phyloP scores from a whole-genome alignment of 2,113 vertebrate genomes.

The Pao palembangensis region DNA sequence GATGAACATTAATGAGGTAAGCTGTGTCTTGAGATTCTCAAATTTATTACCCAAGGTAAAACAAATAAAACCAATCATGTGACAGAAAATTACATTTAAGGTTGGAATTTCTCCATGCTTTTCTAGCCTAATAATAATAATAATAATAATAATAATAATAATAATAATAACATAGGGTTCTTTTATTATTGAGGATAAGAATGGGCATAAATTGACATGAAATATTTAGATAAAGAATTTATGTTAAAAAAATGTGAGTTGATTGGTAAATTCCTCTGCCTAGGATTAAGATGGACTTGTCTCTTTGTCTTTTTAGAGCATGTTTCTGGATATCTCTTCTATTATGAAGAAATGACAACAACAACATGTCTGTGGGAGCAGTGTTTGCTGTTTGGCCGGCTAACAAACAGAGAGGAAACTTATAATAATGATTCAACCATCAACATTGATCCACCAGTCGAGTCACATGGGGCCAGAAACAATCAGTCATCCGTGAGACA shows the following conservation, averaged over 20 bases:
- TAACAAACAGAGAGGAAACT: slow-evolving; percentile 31
- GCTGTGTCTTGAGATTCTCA: too few relatives aligned
- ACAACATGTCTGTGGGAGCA: background rate
- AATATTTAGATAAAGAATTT: background rate
- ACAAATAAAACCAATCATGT: too few relatives aligned
- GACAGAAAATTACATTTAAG: too few relatives aligned
- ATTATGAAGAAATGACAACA: slow-evolving; percentile 90
- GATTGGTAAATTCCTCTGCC: background rate
- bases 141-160: too few relatives aligned
- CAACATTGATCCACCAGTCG: slow-evolving; percentile 26
- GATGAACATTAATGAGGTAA: too few relatives aligned
- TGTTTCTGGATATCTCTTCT: slow-evolving; percentile 92
- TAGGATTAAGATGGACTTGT: background rate
- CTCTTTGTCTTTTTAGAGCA: slow-evolving; percentile 81
- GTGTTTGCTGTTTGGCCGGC: slow-evolving; percentile 18
- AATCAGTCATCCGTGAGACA: slow-evolving; percentile 23
- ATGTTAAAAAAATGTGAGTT: background rate
- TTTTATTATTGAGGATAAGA: background rate
- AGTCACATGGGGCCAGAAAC: slow-evolving; percentile 36
- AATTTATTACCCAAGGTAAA: too few relatives aligned
- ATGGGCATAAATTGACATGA: background rate
- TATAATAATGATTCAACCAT: slow-evolving; percentile 48
- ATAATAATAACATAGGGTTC: background rate
- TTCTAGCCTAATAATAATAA: too few relatives aligned
- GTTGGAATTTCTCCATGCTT: too few relatives aligned